These are phyloP conservation scores for Euzophera pinguis DNA, from an alignment of 2,888 invertebrate species.

Conservation along the genomic window DNA sequence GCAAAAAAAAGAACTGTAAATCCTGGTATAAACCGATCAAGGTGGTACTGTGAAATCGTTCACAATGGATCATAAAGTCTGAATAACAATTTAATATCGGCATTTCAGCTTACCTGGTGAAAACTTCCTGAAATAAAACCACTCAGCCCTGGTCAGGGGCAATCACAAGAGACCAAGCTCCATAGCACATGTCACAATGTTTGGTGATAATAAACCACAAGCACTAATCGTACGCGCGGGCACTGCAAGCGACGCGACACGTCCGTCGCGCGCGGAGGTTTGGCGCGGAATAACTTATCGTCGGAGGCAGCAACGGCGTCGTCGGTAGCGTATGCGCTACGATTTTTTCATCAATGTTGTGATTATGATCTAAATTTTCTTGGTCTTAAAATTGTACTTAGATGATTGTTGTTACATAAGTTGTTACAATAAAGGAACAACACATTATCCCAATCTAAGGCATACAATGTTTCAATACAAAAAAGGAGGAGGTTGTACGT, in stretches of 20 bases:
- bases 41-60: constrained; percentile 31
- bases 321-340: constrained; percentile 13
- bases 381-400: too few relatives aligned
- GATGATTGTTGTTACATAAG: too few relatives aligned
- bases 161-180: constrained; percentile 59
- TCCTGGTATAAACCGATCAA: constrained; percentile 25
- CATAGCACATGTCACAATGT: constrained; percentile 57
- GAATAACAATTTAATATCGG: constrained; percentile 18
- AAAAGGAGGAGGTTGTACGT: too few relatives aligned
- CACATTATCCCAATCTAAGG: too few relatives aligned
- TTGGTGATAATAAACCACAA: constrained; percentile 36
- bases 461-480: too few relatives aligned
- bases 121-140: constrained; percentile 37
- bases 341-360: neutral
- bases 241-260: constrained; percentile 67
- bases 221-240: constrained; percentile 48
- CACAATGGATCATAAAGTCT: constrained; percentile 47
- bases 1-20: neutral
- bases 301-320: constrained; percentile 17
- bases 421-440: too few relatives aligned
- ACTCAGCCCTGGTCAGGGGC: constrained; percentile 55
- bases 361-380: too few relatives aligned
- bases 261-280: constrained; percentile 68
- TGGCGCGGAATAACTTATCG: constrained; percentile 53
- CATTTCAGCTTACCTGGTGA: constrained; percentile 42